These are phyloP conservation scores for Pseudomugil gertrudae DNA, from an alignment of 2,797 vertebrate genomes.

Conservation along the genomic window DNA sequence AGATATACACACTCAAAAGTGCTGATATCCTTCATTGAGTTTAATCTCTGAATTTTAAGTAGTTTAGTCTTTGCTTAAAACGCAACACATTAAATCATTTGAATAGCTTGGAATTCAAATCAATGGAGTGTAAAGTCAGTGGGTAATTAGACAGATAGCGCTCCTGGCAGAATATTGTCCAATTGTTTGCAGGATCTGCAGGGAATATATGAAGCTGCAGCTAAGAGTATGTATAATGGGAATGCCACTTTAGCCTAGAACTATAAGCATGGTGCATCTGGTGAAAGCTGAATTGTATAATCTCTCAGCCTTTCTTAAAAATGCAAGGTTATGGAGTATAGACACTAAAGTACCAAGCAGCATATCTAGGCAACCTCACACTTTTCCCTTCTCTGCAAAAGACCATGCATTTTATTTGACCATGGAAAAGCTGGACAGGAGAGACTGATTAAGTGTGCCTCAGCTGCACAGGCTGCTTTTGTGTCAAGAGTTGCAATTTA, in stretches of 20 bases:
- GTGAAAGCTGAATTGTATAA: constrained; percentile 18
- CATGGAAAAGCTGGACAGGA: constrained; percentile 47
- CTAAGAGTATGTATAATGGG: constrained; percentile 14
- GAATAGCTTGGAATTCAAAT: constrained; percentile 89
- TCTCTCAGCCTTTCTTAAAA: constrained; percentile 11
- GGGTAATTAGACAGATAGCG: constrained; percentile 85
- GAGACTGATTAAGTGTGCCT: constrained; percentile 76
- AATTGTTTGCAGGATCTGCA: constrained; percentile 67
- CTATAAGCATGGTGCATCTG: constrained; percentile 16
- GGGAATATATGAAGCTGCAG: constrained; percentile 45
- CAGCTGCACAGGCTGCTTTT: constrained; percentile 69
- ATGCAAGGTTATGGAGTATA: constrained; percentile 34
- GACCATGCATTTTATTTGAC: constrained; percentile 62
- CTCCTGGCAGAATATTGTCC: constrained; percentile 81
- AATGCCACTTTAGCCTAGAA: constrained; percentile 15
- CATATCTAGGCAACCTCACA: constrained; percentile 41
- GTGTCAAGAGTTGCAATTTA: constrained; percentile 80
- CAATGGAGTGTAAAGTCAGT: constrained; percentile 86
- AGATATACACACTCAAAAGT: constrained; percentile 68
- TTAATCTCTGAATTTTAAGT: constrained; percentile 90
- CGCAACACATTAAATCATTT: constrained; percentile 91
- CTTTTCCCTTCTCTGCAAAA: constrained; percentile 40
- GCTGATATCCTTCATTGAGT: constrained; percentile 86
- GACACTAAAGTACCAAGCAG: background rate
- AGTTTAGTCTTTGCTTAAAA: constrained; percentile 89